Evolutionary conservation across 2,888 invertebrate species (phyloP), one percentile per base, ranked within the genome.

Genomic region (Portevinia maculata): DNA sequence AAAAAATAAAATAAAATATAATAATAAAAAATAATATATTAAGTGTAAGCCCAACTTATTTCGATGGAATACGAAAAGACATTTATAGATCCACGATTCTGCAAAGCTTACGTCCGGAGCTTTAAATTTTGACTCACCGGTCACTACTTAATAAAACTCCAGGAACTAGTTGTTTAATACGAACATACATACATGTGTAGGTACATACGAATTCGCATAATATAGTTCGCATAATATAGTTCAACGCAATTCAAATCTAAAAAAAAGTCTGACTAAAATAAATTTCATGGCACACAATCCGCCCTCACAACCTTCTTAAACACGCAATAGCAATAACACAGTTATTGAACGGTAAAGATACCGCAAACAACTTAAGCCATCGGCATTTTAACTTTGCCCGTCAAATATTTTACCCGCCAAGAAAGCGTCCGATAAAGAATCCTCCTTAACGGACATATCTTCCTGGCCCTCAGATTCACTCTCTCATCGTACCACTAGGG

Each of bases 281-380:
- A 39, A 44, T 64, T 50, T 57, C n/a, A 69, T 34, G 21, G 69
- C 48, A 30, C 19, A 52, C 44, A 48, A 46, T 6, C 75, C 69
- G 69, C 79, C 69, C 69, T 57, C 79, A 52, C 64, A 64, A 65
- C 41, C 50, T 57, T 52, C 39, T 8, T 24, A 65, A 65, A 81
- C 81, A 81, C 81, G 70, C 76, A 78, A 83, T 78, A 71, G 50
- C 83, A 83, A 78, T 78, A 83, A 78, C 71, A 65, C 65, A 78
- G 67, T 78, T 83, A 71, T 83, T 60, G 71, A 83, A 78, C 73
- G 73, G 67, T 57, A 78, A 78, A 71, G 71, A 65, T 53, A 59
- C 76, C 75, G 69, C 64, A 69, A 52, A 57, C 41, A 71, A 79
- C 52, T 44, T 50, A 44, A 59, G 34, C 44, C 59, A 75, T 52